Base-by-base conservation (phyloP, 1,140 invertebrate genomes). In the Drosophila neocordata region DNA sequence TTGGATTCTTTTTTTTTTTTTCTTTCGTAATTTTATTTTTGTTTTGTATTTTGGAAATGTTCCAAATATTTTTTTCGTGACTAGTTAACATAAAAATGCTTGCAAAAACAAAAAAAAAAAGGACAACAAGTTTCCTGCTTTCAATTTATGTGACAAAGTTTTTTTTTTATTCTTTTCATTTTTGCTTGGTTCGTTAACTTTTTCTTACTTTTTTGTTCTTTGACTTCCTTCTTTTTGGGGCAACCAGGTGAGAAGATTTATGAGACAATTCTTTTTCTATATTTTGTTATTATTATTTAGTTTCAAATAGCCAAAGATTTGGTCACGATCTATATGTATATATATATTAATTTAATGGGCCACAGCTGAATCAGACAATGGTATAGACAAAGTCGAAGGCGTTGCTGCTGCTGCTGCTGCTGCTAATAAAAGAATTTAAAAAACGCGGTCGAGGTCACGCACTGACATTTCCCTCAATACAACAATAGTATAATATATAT, bases 401-500 rank as follows among this genome's bases (percentile, higher is more conserved):
- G 71, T 73, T 73, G 61, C 61, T 31, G 7, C 1, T 31, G 27
- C 27, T 6, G 27, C 6, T 31, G 6, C 27, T 31, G 27, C 27
- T 31, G 27, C 6, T 73, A 48, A 76, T 79, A 53, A 67, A 75
- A 85, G 59, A 87, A 87, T 81, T 66, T 68, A 61, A 69, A 71
- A 82, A 85, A 82, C 68, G 82, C 82, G 82, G 82, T 85, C 82
- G 82, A 82, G 82, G 82, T 85, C 82, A 87, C 82, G 77, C 83
- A 78, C 78, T 85, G 81, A 87, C 81, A 87, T 85, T 87, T 85
- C 79, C 81, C 53, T n/a, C 27, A 48, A 48, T 44, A 44, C 41
- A 44, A 44, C 13, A 44, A 44, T 34, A 34, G 8, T n/a, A 15
- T 34, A 34, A 34, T 15, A 44, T 44, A 18, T 38, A 13, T 38